Evolutionary conservation across 2,797 vertebrate species (phyloP).

Genomic region (Eremophila alpestris): DNA sequence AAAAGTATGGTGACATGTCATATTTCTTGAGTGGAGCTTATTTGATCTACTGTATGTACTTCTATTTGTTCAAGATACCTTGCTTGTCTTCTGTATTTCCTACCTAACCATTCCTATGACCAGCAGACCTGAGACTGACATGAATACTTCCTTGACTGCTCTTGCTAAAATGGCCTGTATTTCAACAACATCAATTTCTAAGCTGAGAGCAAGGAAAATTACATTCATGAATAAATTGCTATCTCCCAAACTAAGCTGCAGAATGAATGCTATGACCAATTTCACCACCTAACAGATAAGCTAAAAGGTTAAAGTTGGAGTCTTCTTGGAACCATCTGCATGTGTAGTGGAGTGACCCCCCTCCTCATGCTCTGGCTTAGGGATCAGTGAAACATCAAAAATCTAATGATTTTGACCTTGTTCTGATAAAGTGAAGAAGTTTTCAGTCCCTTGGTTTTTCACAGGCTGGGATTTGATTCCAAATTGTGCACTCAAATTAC

Average conservation of each 20-base stretch:
- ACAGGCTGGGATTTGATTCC: neutral
- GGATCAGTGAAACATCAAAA: neutral
- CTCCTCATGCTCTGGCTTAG: neutral
- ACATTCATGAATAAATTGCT: neutral
- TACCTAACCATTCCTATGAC: neutral
- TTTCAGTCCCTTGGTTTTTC: neutral
- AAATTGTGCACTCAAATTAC: neutral
- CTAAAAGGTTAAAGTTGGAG: neutral
- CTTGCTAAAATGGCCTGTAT: neutral
- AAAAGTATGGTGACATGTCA: accelerated
- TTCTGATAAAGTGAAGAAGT: neutral
- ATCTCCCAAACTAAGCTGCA: neutral
- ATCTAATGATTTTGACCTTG: neutral
- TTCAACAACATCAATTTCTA: neutral
- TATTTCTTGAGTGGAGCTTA: neutral
- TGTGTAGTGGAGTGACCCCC: neutral
- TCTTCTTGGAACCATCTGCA: neutral
- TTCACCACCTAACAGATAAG: neutral
- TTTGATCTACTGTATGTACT: neutral
- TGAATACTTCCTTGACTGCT: neutral
- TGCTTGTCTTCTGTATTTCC: neutral
- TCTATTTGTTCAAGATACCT: neutral
- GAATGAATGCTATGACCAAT: neutral
- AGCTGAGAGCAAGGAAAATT: neutral
- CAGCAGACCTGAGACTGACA: neutral